Base-by-base conservation (phyloP, 37 sponge, comb jelly and placozoan species). In the Ephydatia muelleri region DNA sequence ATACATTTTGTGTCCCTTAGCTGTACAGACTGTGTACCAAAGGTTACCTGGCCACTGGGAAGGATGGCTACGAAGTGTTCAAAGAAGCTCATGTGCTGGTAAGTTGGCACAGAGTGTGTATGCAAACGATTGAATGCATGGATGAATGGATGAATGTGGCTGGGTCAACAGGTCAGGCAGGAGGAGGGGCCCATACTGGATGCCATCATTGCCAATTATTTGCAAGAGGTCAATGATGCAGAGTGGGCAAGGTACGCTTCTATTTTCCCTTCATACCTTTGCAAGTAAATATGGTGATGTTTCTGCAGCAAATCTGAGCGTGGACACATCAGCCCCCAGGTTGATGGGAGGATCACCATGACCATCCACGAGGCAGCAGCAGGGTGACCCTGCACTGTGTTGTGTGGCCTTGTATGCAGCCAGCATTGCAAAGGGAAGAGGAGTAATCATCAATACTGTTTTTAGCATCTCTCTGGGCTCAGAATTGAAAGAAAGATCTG, bases 51-150 rank as follows among this genome's bases (percentile, higher is more conserved):
- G 91, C 88, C 30, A 66, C 74, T 0, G 95, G 95, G 3, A 91
- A 91, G 69, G 95, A 95, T 85, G 95, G 95, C 3, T 95, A 95
- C 35, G 80, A 85, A 28, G 79, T 91, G 38, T 86, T 95, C 65
- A 85, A 82, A 33, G 65, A 57, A 0, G 67, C 43, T n/a, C 74
- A 79, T 49, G 65, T 81, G 64, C 30, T 92, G 29, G 67, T 92
- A 32, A 68, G 82, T 14, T 71, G 57, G 1, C 1, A 14, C 9
- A 57, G 19, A 21, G 19, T 57, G 12, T 5, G 12, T 57, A 21
- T 5, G 19, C 57, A 57, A 13, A 21, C 16, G 57, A 11, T 1
- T 57, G 57, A 57, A 57, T 14, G 57, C 1, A 57, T 5, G 12
- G 57, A 1, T 57, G 57, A 21, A n/a, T n/a, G n/a, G n/a, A n/a